phyloP scores from a whole-genome alignment of 2,888 invertebrate species.

The Candidula unifasciata region DNA sequence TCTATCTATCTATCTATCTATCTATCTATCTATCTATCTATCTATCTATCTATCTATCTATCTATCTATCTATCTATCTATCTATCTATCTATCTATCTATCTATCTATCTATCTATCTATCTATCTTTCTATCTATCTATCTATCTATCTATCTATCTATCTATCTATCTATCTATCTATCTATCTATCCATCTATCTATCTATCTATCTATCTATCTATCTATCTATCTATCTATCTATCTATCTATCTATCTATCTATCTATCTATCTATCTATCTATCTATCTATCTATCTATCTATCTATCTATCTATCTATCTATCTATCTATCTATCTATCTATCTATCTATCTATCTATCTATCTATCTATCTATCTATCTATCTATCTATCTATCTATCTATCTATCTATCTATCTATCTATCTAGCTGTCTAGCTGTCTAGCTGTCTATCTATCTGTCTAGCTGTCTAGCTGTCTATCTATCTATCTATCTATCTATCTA shows the following conservation, averaged over 20 bases:
- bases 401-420: too few relatives aligned
- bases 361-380: too few relatives aligned
- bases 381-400: too few relatives aligned
- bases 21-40: conserved; percentile 17
- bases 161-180: conserved; percentile 5
- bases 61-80: not conserved
- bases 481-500: too few relatives aligned
- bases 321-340: not conserved
- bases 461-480: too few relatives aligned
- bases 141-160: conserved; percentile 10
- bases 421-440: too few relatives aligned
- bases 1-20: conserved; percentile 14
- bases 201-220: not conserved
- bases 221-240: not conserved
- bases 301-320: conserved; percentile 5
- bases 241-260: not conserved
- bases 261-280: conserved; percentile 2
- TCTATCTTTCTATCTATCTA: conserved; percentile 10
- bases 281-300: conserved; percentile 3
- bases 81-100: not conserved
- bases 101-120: not conserved
- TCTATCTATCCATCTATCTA: not conserved
- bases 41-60: conserved; percentile 15
- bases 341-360: not conserved
- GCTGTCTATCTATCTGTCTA: too few relatives aligned